Base-by-base conservation (phyloP, 2,888 invertebrate genomes). In the Thyatira batis region DNA sequence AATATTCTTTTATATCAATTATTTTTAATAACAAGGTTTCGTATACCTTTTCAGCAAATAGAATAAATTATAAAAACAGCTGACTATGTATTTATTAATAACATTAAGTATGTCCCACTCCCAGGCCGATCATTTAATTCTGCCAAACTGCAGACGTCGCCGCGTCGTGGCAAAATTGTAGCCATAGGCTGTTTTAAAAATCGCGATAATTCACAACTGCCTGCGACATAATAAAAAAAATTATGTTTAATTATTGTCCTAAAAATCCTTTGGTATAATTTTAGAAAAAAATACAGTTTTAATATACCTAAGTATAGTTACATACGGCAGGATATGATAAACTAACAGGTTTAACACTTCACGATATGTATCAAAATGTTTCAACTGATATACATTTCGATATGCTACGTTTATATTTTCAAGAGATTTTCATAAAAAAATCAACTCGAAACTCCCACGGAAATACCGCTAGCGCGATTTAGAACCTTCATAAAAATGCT, bases 171-270 rank as follows among this genome's bases (percentile, higher is more conserved):
- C n/a, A n/a, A n/a, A n/a, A n/a, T n/a, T n/a, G n/a, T n/a, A n/a
- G n/a, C n/a, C n/a, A n/a, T n/a, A n/a, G n/a, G n/a, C n/a, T n/a
- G n/a, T n/a, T n/a, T n/a, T n/a, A n/a, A n/a, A n/a, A n/a, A n/a
- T n/a, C n/a, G n/a, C n/a, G n/a, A n/a, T n/a, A n/a, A n/a, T n/a
- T n/a, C n/a, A n/a, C n/a, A n/a, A n/a, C n/a, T n/a, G n/a, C n/a
- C n/a, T n/a, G n/a, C n/a, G n/a, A n/a, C n/a, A n/a, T 33, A 5
- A 13, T 13, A 13, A 13, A 13, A 4, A 30, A 3, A 8, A 33
- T 13, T n/a, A n/a, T n/a, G 33, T 45, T 21, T 20, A 13, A 50
- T 57, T 57, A 57, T 57, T 57, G 54, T 57, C 54, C 2, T 50
- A n/a, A 48, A 13, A 49, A n/a, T 33, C 5, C 13, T 33, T 5